phyloP scores from a whole-genome alignment of 2,797 vertebrate genomes.

The Allobates femoralis region DNA sequence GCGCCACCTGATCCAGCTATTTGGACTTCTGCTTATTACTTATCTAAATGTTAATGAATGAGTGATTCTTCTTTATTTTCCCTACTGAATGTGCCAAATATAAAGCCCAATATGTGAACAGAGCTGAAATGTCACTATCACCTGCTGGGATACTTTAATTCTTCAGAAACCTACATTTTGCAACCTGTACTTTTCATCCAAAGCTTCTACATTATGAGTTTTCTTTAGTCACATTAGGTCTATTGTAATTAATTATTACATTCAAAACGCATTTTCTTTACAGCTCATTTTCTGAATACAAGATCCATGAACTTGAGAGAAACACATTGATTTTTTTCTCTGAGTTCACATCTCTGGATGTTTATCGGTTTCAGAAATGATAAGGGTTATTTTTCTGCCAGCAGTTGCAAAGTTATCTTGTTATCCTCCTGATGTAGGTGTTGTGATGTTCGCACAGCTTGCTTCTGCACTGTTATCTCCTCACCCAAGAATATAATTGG shows the following conservation, averaged over 20 bases:
- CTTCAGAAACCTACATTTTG: too few species aligned
- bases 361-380: slow-evolving; percentile 62
- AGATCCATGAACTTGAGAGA: slow-evolving; percentile 54
- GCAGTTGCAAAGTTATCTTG: slow-evolving; percentile 61
- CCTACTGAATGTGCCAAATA: too few species aligned
- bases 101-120: too few species aligned
- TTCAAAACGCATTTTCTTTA: slow-evolving; percentile 44
- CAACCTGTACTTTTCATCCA: neutral
- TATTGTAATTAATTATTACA: slow-evolving; percentile 20
- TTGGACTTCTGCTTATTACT: too few species aligned
- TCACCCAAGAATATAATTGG: slow-evolving; percentile 60
- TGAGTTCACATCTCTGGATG: slow-evolving; percentile 60
- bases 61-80: too few species aligned
- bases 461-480: slow-evolving; percentile 56
- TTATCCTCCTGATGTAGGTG: slow-evolving; percentile 63
- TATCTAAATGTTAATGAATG: too few species aligned
- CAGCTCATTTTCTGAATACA: slow-evolving; percentile 37
- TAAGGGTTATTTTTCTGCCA: slow-evolving; percentile 61
- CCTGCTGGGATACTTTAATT: too few species aligned
- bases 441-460: slow-evolving; percentile 54
- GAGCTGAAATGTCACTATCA: too few species aligned
- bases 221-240: neutral
- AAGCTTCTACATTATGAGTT: neutral
- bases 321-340: slow-evolving; percentile 56
- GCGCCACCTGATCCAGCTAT: too few species aligned